These are phyloP conservation scores for Mya arenaria DNA, from an alignment of 1,140 invertebrate species.

Conservation along the genomic window DNA sequence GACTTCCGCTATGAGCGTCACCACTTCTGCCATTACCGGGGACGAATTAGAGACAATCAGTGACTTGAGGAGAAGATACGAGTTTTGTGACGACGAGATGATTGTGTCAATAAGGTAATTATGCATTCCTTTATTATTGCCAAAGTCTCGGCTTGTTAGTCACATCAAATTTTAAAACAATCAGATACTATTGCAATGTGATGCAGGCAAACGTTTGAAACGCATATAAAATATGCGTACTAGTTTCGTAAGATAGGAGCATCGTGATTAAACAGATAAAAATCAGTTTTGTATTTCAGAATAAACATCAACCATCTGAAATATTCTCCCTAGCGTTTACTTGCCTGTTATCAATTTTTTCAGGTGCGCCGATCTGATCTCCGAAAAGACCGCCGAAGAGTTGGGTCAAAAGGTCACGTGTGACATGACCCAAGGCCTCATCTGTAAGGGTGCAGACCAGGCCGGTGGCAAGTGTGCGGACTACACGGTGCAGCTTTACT, in stretches of 20 bases:
- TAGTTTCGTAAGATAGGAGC: too few relatives aligned
- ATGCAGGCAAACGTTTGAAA: too few relatives aligned
- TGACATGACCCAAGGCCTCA: constrained; percentile 60
- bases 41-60: constrained; percentile 69
- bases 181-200: too few relatives aligned
- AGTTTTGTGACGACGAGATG: constrained; percentile 62
- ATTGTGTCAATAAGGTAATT: constrained; percentile 52
- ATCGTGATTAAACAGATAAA: too few relatives aligned
- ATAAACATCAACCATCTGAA: too few relatives aligned
- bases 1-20: constrained; percentile 65
- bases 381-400: constrained; percentile 42
- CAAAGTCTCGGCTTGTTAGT: too few relatives aligned
- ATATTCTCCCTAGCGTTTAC: too few relatives aligned
- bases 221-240: too few relatives aligned
- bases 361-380: constrained; percentile 57
- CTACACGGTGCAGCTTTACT: constrained; percentile 79
- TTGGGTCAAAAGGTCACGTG: constrained; percentile 66
- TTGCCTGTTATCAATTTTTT: too few relatives aligned
- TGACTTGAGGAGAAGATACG: constrained; percentile 63
- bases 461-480: constrained; percentile 65
- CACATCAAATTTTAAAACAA: too few relatives aligned
- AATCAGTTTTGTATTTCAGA: too few relatives aligned
- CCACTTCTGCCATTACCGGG: constrained; percentile 54
- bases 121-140: too few relatives aligned
- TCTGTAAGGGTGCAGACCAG: constrained; percentile 66